Conservation (phyloP, 2,113 vertebrate genomes). For the Xiphophorus couchianus region DNA sequence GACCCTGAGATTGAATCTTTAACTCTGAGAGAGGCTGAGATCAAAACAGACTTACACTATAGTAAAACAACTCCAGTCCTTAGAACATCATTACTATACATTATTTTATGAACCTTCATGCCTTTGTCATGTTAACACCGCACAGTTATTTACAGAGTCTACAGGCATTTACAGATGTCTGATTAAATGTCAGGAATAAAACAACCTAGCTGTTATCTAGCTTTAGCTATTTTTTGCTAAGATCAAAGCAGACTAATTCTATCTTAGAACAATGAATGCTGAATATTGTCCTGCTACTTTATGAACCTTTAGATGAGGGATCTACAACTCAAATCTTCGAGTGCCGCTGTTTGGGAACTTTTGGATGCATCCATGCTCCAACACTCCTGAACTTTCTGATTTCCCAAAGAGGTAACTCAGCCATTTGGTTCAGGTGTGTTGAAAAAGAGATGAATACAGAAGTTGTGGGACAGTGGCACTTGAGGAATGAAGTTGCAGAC, state of each 20-base stretch:
- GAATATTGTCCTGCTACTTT: background rate
- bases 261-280: background rate
- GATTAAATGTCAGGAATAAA: background rate
- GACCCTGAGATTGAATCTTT: background rate
- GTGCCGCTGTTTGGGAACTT: no score
- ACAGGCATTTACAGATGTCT: background rate
- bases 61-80: background rate
- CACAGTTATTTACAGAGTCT: background rate
- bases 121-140: background rate
- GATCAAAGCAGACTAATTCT: no score
- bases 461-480: no score
- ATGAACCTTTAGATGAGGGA: background rate
- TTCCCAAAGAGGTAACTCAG: no score
- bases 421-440: no score
- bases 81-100: background rate
- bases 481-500: no score
- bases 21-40: background rate
- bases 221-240: background rate
- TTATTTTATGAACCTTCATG: background rate
- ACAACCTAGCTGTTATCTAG: background rate
- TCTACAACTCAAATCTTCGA: no score
- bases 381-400: no score
- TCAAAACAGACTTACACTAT: background rate
- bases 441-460: no score
- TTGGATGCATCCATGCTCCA: no score